phyloP scores from a whole-genome alignment of 2,113 vertebrate species.

The Melanocharis versteri region DNA sequence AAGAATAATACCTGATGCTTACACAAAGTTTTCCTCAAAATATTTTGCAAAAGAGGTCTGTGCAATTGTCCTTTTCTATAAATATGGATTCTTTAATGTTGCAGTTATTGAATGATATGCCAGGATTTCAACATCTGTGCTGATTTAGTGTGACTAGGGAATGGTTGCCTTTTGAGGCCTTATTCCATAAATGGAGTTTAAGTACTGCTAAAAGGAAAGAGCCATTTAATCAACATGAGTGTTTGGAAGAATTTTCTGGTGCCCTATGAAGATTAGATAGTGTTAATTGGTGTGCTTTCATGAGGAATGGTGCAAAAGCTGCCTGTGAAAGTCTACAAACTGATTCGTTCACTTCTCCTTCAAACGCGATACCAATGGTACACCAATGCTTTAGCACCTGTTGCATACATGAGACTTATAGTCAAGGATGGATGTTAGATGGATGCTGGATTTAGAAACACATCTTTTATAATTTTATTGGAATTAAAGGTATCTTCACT shows the following conservation, averaged over 20 bases:
- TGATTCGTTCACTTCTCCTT: background rate
- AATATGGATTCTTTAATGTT: background rate
- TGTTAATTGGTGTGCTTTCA: background rate
- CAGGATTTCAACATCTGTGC: background rate
- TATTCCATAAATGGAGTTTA: background rate
- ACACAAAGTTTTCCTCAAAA: background rate
- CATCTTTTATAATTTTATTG: rapidly evolving
- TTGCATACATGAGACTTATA: background rate
- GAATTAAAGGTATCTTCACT: background rate
- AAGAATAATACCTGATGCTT: background rate
- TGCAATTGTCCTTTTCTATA: background rate
- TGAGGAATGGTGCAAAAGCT: background rate
- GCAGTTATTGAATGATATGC: background rate
- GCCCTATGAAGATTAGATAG: background rate
- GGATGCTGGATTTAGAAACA: background rate
- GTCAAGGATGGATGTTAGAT: background rate
- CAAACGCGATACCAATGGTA: background rate
- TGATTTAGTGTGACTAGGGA: background rate
- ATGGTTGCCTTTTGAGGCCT: background rate
- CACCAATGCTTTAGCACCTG: background rate
- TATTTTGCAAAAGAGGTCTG: background rate
- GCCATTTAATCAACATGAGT: background rate
- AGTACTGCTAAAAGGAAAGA: background rate
- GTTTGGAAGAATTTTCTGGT: background rate
- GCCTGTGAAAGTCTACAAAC: background rate